Conservation (phyloP, 2,888 invertebrate genomes). For the Watsonalla cultraria region DNA sequence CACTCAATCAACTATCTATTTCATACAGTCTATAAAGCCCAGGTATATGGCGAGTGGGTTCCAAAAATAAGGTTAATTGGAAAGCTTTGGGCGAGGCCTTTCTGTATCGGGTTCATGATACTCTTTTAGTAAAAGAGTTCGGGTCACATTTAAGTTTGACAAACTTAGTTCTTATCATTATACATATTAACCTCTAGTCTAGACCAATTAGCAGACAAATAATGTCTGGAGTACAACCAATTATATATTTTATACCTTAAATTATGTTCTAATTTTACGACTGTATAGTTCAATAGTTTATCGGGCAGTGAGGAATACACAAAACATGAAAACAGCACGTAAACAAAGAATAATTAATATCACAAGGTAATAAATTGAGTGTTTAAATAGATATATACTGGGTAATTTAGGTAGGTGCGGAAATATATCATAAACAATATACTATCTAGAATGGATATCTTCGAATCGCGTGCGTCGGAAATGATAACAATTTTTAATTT, state of each 20-base stretch:
- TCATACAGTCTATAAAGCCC: too few species aligned
- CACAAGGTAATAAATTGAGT: too few species aligned
- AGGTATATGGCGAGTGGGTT: too few species aligned
- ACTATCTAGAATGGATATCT: too few species aligned
- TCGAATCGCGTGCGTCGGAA: not conserved
- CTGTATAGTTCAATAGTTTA: slow-evolving; percentile 26
- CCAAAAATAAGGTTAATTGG: slow-evolving; percentile 1
- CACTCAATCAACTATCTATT: too few species aligned
- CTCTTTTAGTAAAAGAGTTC: not conserved
- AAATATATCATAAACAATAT: too few species aligned
- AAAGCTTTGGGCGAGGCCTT: not conserved
- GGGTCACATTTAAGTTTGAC: not conserved
- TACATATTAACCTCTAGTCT: not conserved
- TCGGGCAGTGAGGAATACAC: slow-evolving; percentile 27
- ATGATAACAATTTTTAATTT: not conserved
- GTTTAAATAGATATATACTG: too few species aligned
- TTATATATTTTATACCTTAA: too few species aligned
- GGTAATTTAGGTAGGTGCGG: too few species aligned
- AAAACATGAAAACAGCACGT: slow-evolving; percentile 22
- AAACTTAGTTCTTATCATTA: not conserved
- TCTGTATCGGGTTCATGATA: not conserved
- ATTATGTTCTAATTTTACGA: not conserved
- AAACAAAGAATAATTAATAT: slow-evolving; percentile 15
- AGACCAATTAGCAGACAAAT: not conserved
- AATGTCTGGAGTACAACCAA: not conserved